Evolutionary conservation across 2,797 vertebrate genomes (phyloP), one percentile per base, ranked within the genome.

Genomic region (Oreochromis grahami): DNA sequence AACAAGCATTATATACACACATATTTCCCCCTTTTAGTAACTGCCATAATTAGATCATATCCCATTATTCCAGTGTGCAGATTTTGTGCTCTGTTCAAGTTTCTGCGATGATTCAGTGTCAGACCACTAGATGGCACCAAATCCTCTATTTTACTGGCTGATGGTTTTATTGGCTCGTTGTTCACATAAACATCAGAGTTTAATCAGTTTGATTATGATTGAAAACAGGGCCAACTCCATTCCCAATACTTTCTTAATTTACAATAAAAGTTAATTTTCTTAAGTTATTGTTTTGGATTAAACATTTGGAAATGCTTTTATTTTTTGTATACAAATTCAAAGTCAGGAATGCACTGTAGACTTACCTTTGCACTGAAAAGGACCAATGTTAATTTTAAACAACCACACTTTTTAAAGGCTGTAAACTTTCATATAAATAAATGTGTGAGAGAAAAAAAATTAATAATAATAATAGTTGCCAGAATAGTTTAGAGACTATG

Each of bases 81-180:
- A 11, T 50, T 36, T 48, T 7, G 56, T 48, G 3, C 7, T 19
- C 3, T 50, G 21, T 14, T 77, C 12, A 11, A 21, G 41, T 50
- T 50, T 11, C 76, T 50, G 8, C 72, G 48, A 26, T 38, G 24
- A 6, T 60, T 77, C 55, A 76, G 5, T 2, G 48, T 4, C 1
- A 2, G 60, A 34, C 85, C 93, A 88, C 86, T 84, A 93, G 94
- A 84, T 90, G 88, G 80, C 84, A 93, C 88, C 86, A 90, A 58
- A 82, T 19, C n/a, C 24, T 52, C 8, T 3, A 14, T 70, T 91
- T 84, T 50, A 41, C n/a, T 29, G 52, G 21, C 19, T 50, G 8
- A 76, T 13, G 3, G 21, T 17, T 43, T 43, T 43, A 43, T 24
- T 70, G n/a, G 15, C 51, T 80, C 11, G 9, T 68, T 1, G 7